Evolutionary conservation across 2,113 vertebrate species (phyloP).

Genomic region (Myrmecobius fasciatus): DNA sequence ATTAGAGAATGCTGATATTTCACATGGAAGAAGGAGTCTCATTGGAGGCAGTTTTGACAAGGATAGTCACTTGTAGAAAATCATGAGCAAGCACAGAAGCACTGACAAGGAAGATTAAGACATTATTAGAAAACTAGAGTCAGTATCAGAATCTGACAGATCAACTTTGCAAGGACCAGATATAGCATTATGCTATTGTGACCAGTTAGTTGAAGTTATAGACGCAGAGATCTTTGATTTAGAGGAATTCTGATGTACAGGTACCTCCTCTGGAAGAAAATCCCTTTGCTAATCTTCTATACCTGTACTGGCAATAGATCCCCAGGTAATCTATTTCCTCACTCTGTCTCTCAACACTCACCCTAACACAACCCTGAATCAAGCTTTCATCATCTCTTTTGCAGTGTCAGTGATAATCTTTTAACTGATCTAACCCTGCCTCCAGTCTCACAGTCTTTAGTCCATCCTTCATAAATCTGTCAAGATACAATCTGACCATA

Average conservation of each 20-base stretch:
- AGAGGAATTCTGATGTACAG: not conserved
- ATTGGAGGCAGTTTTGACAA: not conserved
- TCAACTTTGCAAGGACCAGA: not conserved
- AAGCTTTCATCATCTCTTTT: not conserved
- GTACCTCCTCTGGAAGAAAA: not conserved
- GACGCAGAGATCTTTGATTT: not conserved
- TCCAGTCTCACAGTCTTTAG: not conserved
- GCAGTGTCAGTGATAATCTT: not conserved
- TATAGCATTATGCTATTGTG: not conserved
- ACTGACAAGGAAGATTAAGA: not conserved
- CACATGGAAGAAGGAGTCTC: not conserved
- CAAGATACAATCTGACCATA: not conserved
- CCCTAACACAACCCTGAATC: not conserved
- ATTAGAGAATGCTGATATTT: not conserved
- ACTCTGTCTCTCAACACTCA: not conserved
- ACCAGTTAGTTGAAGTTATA: not conserved
- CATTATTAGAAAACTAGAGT: not conserved
- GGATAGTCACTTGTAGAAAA: not conserved
- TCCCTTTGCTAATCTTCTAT: not conserved
- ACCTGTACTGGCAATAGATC: not conserved
- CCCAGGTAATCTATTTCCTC: not conserved
- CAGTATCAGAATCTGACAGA: not conserved
- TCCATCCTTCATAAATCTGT: not conserved
- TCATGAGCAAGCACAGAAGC: not conserved
- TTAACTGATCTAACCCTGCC: not conserved